A percentile compares a stretch with the other conserved stretches of the same genome.
phyloP scores from a whole-genome alignment of 2,888 invertebrate genomes.

The Hecatera dysodea region DNA sequence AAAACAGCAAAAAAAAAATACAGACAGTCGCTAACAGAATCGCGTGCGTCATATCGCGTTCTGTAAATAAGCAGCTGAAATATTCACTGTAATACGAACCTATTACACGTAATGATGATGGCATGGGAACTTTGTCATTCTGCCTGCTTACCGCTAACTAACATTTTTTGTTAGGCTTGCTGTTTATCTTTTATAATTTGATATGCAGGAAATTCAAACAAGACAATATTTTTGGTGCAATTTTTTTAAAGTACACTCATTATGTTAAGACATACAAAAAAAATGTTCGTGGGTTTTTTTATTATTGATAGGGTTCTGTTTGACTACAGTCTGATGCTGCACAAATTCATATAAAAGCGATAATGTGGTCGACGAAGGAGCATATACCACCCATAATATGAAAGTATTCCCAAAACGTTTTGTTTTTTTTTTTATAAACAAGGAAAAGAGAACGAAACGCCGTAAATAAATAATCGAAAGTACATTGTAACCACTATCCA shows the following conservation, averaged over 20 bases:
- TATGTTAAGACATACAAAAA: constrained; percentile 11
- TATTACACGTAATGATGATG: constrained; percentile 88
- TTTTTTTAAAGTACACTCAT: constrained; percentile 31
- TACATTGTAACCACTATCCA: constrained; percentile 1
- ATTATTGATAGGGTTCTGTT: too few species aligned
- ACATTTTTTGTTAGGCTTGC: constrained; percentile 52
- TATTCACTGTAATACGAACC: constrained; percentile 85
- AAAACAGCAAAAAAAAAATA: constrained; percentile 29
- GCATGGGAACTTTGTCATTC: constrained; percentile 84
- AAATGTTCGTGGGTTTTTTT: too few species aligned
- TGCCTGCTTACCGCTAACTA: constrained; percentile 65
- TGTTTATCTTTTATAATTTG: constrained; percentile 51
- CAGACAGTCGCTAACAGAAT: constrained; percentile 70
- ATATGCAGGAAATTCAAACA: constrained; percentile 48
- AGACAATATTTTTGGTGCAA: constrained; percentile 30
- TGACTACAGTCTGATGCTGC: too few species aligned
- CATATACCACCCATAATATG: too few species aligned
- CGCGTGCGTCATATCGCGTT: constrained; percentile 80
- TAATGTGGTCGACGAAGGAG: too few species aligned
- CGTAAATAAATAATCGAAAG: constrained; percentile 21
- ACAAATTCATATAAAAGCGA: too few species aligned
- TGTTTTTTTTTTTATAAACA: not conserved
- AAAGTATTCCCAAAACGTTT: too few species aligned
- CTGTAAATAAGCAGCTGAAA: constrained; percentile 87
- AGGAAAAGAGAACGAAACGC: not conserved